A percentile compares a stretch with the other conserved stretches of the same genome.
phyloP scores from a whole-genome alignment of 2,888 invertebrate species.

The Nasonovia ribisnigri region DNA sequence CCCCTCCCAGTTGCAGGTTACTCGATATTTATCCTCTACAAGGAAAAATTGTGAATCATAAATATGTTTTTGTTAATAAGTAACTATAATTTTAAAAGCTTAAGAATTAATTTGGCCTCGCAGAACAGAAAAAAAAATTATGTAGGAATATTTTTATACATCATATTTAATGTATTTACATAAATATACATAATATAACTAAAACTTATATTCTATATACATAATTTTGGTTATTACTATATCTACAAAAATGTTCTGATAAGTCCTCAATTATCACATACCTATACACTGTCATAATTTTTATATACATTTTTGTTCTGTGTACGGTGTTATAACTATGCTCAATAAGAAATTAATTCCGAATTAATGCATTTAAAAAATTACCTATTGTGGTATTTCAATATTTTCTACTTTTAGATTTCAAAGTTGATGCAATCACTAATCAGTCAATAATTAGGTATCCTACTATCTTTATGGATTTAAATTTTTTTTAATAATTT shows the following conservation, averaged over 20 bases:
- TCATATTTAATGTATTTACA: neutral
- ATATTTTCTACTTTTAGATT: neutral
- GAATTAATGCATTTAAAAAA: neutral
- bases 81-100: neutral
- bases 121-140: neutral
- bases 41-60: too few species aligned
- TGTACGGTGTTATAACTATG: neutral
- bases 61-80: too few species aligned
- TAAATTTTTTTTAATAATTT: neutral
- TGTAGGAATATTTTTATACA: neutral
- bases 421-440: neutral
- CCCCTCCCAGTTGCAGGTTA: too few species aligned
- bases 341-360: too few species aligned
- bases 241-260: neutral
- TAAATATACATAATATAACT: neutral
- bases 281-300: neutral
- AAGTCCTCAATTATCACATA: neutral
- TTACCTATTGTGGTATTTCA: neutral
- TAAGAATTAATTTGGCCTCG: neutral
- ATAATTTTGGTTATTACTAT: neutral
- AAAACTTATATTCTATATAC: neutral
- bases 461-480: neutral
- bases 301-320: neutral
- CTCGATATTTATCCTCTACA: too few species aligned
- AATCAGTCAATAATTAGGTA: neutral